These are phyloP conservation scores for Pharmacophagus antenor DNA, from an alignment of 2,888 invertebrate species.

Conservation along the genomic window DNA sequence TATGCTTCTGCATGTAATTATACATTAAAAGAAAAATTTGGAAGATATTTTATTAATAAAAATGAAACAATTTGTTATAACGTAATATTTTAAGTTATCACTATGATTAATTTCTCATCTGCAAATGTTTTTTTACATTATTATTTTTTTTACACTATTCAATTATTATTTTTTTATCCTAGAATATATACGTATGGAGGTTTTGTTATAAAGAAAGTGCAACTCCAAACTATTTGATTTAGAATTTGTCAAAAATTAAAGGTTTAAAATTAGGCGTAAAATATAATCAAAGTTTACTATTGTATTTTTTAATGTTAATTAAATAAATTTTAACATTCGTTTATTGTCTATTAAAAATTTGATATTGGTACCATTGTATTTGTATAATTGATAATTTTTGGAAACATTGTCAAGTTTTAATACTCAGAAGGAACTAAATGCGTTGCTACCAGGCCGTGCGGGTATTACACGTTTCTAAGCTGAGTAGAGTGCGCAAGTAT, in stretches of 20 bases:
- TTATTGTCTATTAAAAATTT: no score
- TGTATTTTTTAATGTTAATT: background rate
- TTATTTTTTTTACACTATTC: no score
- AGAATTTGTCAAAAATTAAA: background rate
- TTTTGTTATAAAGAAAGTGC: background rate
- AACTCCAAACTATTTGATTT: background rate
- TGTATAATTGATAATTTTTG: background rate
- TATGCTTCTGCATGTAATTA: no score
- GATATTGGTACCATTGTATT: background rate
- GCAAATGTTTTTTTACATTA: no score
- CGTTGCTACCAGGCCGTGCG: constrained; percentile 14
- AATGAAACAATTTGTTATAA: no score
- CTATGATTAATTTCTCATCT: no score
- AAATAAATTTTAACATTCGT: background rate
- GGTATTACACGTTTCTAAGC: background rate
- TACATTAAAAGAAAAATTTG: no score
- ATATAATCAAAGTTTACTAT: background rate
- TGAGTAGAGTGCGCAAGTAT: constrained; percentile 5
- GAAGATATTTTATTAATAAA: no score
- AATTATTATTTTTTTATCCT: no score
- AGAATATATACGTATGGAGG: background rate
- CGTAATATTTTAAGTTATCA: no score
- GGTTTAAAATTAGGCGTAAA: background rate
- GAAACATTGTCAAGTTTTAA: background rate
- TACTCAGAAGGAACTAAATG: constrained; percentile 8